Evolutionary conservation across 2,113 vertebrate species (phyloP).

Genomic region (Melospiza georgiana): DNA sequence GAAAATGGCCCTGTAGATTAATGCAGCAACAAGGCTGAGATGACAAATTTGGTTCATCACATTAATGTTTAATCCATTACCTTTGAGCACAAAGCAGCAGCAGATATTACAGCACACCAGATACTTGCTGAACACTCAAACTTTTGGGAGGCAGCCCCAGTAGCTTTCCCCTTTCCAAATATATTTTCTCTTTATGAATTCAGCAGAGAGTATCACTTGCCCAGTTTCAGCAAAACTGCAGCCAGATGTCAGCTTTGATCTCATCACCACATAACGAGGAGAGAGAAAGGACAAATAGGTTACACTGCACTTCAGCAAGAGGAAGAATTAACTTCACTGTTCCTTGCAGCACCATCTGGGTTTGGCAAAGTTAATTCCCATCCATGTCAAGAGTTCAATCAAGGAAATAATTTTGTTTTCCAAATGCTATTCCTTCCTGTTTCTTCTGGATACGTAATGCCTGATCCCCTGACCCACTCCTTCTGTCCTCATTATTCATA

Average conservation of each 20-base stretch:
- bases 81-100: neutral
- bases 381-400: constrained; percentile 38
- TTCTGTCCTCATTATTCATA: constrained; percentile 38
- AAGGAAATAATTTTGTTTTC: constrained; percentile 50
- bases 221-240: constrained; percentile 45
- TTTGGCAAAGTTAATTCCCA: constrained; percentile 57
- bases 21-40: neutral
- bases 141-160: neutral
- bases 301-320: constrained; percentile 33
- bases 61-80: neutral
- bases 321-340: constrained; percentile 38
- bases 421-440: constrained; percentile 41
- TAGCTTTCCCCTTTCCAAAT: constrained; percentile 5
- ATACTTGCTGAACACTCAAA: neutral
- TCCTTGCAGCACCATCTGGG: constrained; percentile 45
- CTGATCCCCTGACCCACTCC: constrained; percentile 33
- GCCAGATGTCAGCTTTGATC: constrained; percentile 65
- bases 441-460: neutral
- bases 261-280: constrained; percentile 24
- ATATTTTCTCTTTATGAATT: constrained; percentile 31
- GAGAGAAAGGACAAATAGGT: constrained; percentile 52
- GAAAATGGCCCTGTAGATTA: neutral
- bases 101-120: neutral
- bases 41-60: neutral
- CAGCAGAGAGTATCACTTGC: constrained; percentile 27